Evolutionary conservation across 2,888 invertebrate genomes (phyloP), one percentile per base, ranked within the genome.

Genomic region (Mythimna loreyi): DNA sequence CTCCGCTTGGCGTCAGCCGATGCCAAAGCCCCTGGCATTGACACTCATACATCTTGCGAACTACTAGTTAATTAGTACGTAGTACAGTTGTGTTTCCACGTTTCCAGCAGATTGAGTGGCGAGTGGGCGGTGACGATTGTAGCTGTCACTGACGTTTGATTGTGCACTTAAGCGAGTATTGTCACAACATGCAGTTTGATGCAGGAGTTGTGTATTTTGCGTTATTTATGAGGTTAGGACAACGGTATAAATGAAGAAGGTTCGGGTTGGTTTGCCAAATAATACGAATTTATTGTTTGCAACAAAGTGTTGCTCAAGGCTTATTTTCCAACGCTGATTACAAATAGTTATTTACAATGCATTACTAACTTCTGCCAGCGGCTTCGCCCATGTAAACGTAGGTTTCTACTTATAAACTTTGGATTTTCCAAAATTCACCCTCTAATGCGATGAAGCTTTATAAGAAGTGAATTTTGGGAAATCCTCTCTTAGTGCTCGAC

Each of bases 21-120:
- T 77, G 76, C 76, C 80, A 77, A 64, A 68, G 64, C 62, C 69
- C 75, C 52, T 80, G 76, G 36, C 81, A 80, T 76, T 80, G 76
- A 75, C 80, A 74, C 55, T 65, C 49, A 30, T 63, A 53, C 23
- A 63, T 63, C 59, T 61, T 11, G 43, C 50, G 33, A 40, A 77
- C 61, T 58, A 77, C 57, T 52, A 56, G 55, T 65, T 78, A 81
- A 81, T 81, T 77, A 65, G 78, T 62, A 55, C 52, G 58, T 33
- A 49, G 61, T 43, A 59, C 47, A 30, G 68, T 25, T 53, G 23
- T 60, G 60, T 75, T 74, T 80, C 16, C 50, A 67, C 36, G 53
- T 40, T 75, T 62, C 58, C 36, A 75, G 80, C 36, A 55, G 43
- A 56, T 65, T 65, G 53, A 9, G 60, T 21, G 2, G 40, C 19